phyloP scores from a whole-genome alignment of 2,113 vertebrate genomes.

The Ceyx margarethae region DNA sequence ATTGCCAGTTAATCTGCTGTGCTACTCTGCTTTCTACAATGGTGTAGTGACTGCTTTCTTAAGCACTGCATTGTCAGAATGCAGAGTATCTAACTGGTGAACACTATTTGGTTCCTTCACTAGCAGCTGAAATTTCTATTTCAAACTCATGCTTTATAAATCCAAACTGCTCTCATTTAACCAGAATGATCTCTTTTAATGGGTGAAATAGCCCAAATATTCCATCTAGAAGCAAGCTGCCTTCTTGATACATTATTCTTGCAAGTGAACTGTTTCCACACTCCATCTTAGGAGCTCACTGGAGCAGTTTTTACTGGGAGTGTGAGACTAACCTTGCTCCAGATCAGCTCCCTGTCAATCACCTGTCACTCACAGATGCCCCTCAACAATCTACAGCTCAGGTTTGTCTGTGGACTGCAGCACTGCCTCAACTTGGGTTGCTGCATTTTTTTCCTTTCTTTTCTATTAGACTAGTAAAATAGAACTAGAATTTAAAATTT shows the following conservation, averaged over 20 bases:
- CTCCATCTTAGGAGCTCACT: not conserved
- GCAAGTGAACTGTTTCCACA: not conserved
- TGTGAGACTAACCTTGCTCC: not conserved
- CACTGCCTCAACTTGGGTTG: not conserved
- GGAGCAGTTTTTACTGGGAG: not conserved
- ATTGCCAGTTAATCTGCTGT: not conserved
- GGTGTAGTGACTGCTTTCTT: not conserved
- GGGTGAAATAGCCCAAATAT: not conserved
- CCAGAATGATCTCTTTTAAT: not conserved
- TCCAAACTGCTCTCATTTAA: not conserved
- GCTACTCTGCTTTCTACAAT: not conserved
- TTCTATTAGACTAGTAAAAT: not conserved
- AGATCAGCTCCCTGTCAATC: not conserved
- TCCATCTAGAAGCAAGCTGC: not conserved
- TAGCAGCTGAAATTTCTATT: not conserved
- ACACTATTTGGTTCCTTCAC: not conserved
- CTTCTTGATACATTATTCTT: not conserved
- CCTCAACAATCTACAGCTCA: not conserved
- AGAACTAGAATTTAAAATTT: not conserved
- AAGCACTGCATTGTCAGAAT: not conserved
- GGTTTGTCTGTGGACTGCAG: not conserved
- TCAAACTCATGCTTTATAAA: not conserved
- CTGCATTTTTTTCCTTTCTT: accelerated
- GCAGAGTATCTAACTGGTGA: not conserved
- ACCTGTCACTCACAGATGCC: not conserved